Percentiles rank a stretch among this genome's conserved stretches.
phyloP scores from a whole-genome alignment of 2,888 invertebrate species.

The Idaea biselata region DNA sequence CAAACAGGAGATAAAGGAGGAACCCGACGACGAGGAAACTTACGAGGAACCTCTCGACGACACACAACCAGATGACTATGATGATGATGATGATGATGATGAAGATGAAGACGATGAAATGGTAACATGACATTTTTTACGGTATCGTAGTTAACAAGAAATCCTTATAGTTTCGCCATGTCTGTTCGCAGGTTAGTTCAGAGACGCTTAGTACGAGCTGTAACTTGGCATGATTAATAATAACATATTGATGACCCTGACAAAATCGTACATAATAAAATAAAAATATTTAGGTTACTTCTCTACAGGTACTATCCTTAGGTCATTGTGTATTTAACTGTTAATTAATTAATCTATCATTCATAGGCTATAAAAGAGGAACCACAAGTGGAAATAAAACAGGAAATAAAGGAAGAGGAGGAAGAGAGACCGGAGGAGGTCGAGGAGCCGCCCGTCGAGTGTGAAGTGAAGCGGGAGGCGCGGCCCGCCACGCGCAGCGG shows the following conservation, averaged over 20 bases:
- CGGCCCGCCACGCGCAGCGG: slow-evolving; percentile 40
- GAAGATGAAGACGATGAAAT: slow-evolving; percentile 14
- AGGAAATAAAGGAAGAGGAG: slow-evolving; percentile 16
- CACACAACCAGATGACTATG: slow-evolving; percentile 8
- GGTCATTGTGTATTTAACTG: no score
- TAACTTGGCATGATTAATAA: no score
- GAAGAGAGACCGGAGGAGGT: slow-evolving; percentile 5
- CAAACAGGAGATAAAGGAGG: slow-evolving; percentile 9
- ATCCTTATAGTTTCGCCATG: no score
- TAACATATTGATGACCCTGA: no score
- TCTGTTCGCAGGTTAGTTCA: no score
- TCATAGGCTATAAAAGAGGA: slow-evolving; percentile 2
- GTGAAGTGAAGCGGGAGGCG: slow-evolving; percentile 28
- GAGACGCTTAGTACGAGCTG: no score
- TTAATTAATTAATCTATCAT: no score
- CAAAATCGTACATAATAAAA: no score
- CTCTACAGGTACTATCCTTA: no score
- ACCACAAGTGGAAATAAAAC: slow-evolving; percentile 19
- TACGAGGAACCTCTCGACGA: background rate
- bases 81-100: slow-evolving; percentile 15
- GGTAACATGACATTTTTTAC: background rate
- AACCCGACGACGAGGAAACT: background rate
- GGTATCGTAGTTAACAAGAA: background rate
- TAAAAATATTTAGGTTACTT: no score
- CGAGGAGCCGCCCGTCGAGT: slow-evolving; percentile 15